Conservation (phyloP, 2,888 invertebrate genomes). For the Noctuana brunneofusca region DNA sequence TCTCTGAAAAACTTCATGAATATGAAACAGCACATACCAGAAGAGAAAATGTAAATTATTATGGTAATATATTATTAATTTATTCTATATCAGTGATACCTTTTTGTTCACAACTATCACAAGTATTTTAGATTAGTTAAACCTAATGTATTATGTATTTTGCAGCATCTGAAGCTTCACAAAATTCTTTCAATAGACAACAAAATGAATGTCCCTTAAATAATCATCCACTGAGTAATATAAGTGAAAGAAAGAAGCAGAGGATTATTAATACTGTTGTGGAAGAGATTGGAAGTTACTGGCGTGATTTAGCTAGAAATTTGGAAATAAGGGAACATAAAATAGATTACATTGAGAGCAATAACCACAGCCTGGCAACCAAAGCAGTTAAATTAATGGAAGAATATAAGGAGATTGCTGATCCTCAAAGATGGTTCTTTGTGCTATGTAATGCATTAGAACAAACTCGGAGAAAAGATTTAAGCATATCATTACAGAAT, state of each 20-base stretch:
- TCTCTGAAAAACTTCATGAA: conserved; percentile 52
- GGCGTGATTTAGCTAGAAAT: conserved; percentile 68
- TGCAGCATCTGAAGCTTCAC: conserved; percentile 45
- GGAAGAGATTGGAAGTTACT: conserved; percentile 64
- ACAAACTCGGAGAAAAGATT: conserved; percentile 60
- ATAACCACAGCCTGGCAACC: conserved; percentile 45
- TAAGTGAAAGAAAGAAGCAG: conserved; percentile 54
- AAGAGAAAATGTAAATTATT: conserved; percentile 49
- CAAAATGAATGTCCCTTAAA: conserved; percentile 42
- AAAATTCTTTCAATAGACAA: conserved; percentile 36
- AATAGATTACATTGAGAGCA: conserved; percentile 65
- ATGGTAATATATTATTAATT: conserved; percentile 56
- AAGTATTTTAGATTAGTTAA: no score
- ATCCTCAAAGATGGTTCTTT: conserved; percentile 68
- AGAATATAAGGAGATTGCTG: conserved; percentile 53
- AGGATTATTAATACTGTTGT: conserved; percentile 59
- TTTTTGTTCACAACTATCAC: no score
- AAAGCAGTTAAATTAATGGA: conserved; percentile 61
- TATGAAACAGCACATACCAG: conserved; percentile 55
- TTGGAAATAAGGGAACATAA: conserved; percentile 62
- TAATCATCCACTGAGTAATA: conserved; percentile 45
- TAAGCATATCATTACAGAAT: conserved; percentile 59
- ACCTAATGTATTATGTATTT: conserved; percentile 32
- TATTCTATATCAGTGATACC: no score
- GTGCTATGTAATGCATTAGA: conserved; percentile 68